Conservation (phyloP, 2,888 invertebrate genomes). For the Callinectes sapidus region DNA sequence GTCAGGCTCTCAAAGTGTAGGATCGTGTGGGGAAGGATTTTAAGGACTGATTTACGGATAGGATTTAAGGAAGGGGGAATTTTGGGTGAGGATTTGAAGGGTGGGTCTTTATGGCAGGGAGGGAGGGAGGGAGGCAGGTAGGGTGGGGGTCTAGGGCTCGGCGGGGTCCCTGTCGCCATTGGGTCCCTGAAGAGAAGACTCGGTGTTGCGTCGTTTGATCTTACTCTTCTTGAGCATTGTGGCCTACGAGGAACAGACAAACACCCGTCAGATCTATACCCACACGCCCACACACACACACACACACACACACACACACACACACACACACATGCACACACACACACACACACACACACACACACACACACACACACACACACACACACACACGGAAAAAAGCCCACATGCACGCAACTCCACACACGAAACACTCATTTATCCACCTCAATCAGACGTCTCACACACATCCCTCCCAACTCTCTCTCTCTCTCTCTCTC, state of each 20-base stretch:
- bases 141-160: slow-evolving; percentile 39
- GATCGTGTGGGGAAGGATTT: not conserved
- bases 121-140: slow-evolving; percentile 21
- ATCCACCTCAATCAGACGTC: not conserved
- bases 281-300: not conserved
- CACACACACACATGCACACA: not conserved
- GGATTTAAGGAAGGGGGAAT: not conserved
- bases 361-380: not conserved
- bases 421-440: not conserved
- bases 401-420: not conserved
- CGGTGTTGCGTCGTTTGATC: slow-evolving; percentile 97
- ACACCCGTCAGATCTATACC: slow-evolving; percentile 38
- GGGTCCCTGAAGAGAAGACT: slow-evolving; percentile 75
- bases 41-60: not conserved
- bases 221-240: slow-evolving; percentile 99
- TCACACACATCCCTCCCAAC: not conserved
- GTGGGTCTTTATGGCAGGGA: not conserved
- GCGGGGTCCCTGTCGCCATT: slow-evolving; percentile 69
- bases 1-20: not conserved
- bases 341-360: not conserved
- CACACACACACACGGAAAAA: not conserved
- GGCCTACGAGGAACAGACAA: slow-evolving; percentile 82
- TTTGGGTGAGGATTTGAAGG: not conserved
- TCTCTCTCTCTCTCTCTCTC: not conserved
- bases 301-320: not conserved